Conservation (phyloP, 2,797 vertebrate species). For the Kryptolebias ocellatus region DNA sequence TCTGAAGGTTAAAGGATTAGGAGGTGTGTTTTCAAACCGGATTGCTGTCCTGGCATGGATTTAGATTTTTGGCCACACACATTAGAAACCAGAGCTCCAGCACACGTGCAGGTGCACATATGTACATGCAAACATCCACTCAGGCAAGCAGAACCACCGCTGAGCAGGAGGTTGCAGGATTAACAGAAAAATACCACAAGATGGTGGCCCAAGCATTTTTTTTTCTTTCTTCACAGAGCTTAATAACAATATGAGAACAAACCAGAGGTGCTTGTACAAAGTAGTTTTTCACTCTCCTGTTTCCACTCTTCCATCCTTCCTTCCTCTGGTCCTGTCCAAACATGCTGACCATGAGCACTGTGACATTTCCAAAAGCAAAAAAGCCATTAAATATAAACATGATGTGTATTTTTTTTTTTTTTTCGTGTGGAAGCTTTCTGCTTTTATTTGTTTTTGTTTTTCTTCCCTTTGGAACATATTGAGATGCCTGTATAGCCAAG, state of each 20-base stretch:
- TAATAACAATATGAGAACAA: slow-evolving; percentile 84
- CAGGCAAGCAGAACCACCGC: slow-evolving; percentile 55
- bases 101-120: slow-evolving; percentile 68
- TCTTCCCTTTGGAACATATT: slow-evolving; percentile 73
- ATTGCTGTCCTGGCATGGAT: slow-evolving; percentile 80
- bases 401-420: slow-evolving; percentile 42
- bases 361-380: slow-evolving; percentile 73
- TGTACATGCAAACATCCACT: slow-evolving; percentile 46
- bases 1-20: slow-evolving; percentile 86
- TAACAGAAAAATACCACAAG: slow-evolving; percentile 76
- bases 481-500: slow-evolving; percentile 77
- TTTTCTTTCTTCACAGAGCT: slow-evolving; percentile 57
- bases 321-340: slow-evolving; percentile 64
- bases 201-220: slow-evolving; percentile 78
- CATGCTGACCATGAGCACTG: slow-evolving; percentile 73
- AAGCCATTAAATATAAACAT: slow-evolving; percentile 77
- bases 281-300: slow-evolving; percentile 44
- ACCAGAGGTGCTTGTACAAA: slow-evolving; percentile 71
- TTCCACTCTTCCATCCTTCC: slow-evolving; percentile 50
- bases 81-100: slow-evolving; percentile 63
- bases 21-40: slow-evolving; percentile 79
- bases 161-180: slow-evolving; percentile 77
- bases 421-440: slow-evolving; percentile 57
- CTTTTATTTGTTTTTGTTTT: slow-evolving; percentile 70
- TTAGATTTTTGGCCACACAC: slow-evolving; percentile 75